Evolutionary conservation across 2,113 vertebrate species (phyloP).

Genomic region (Scopus umbretta): DNA sequence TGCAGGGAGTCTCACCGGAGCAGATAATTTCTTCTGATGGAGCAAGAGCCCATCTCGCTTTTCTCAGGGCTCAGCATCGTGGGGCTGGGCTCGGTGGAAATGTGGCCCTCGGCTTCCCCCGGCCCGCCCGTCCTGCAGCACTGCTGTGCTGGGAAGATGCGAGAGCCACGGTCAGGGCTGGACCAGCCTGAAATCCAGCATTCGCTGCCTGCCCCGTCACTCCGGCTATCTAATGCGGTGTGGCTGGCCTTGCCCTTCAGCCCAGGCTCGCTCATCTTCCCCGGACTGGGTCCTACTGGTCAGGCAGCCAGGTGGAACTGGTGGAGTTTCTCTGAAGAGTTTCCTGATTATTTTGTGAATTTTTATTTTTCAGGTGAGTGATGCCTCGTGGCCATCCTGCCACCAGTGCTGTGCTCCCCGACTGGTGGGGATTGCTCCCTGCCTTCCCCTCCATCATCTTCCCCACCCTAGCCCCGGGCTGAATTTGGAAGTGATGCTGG

Average conservation of each 20-base stretch:
- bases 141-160: not conserved
- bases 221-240: fast-evolving
- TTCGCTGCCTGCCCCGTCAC: not conserved
- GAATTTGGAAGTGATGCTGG: not conserved
- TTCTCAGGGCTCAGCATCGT: not conserved
- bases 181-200: fast-evolving
- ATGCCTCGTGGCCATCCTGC: not conserved
- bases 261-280: not conserved
- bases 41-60: not conserved
- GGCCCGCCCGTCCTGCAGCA: fast-evolving
- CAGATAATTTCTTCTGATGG: not conserved
- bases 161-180: not conserved
- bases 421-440: not conserved
- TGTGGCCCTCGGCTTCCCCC: not conserved
- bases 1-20: not conserved
- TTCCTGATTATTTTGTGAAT: not conserved
- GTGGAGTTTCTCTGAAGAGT: not conserved
- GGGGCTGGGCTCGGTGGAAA: not conserved
- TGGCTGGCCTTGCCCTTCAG: not conserved
- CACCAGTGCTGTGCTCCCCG: not conserved
- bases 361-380: not conserved
- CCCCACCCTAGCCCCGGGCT: not conserved
- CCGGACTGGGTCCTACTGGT: not conserved
- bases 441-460: not conserved
- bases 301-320: not conserved